Evolutionary conservation across 2,888 invertebrate species (phyloP).

Genomic region (Thumatha senex): DNA sequence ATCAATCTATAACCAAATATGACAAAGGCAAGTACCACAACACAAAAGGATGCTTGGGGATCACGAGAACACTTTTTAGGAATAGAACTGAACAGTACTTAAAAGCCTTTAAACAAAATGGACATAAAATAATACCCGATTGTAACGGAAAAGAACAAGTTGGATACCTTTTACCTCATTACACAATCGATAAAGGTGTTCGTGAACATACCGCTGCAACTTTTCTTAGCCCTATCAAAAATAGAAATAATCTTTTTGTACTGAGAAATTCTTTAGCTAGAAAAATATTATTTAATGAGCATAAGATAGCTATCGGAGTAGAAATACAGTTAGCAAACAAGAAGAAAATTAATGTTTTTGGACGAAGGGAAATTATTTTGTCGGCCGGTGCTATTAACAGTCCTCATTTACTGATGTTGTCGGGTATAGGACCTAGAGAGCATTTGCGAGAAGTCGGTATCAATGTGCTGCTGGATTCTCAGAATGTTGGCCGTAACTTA

Average conservation of each 20-base stretch:
- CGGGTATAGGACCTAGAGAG: conserved; percentile 27
- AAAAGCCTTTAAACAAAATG: conserved; percentile 46
- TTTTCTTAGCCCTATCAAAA: conserved; percentile 42
- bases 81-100: conserved; percentile 55
- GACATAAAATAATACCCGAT: conserved; percentile 43
- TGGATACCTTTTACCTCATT: conserved; percentile 44
- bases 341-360: conserved; percentile 32
- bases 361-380: conserved; percentile 53
- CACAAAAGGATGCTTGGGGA: conserved; percentile 45
- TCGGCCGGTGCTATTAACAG: conserved; percentile 40
- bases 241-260: conserved; percentile 46
- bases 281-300: conserved; percentile 10
- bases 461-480: conserved; percentile 42
- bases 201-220: conserved; percentile 48
- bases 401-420: conserved; percentile 19
- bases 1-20: conserved; percentile 36
- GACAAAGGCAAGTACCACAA: conserved; percentile 48
- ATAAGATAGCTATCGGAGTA: conserved; percentile 45
- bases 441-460: conserved; percentile 49
- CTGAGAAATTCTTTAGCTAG: conserved; percentile 46
- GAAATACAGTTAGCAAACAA: conserved; percentile 40
- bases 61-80: conserved; percentile 52
- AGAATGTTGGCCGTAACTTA: conserved; percentile 51
- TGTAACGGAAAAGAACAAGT: conserved; percentile 44
- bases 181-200: conserved; percentile 38